phyloP scores from a whole-genome alignment of 2,888 invertebrate species.

The Drosophila limbata region DNA sequence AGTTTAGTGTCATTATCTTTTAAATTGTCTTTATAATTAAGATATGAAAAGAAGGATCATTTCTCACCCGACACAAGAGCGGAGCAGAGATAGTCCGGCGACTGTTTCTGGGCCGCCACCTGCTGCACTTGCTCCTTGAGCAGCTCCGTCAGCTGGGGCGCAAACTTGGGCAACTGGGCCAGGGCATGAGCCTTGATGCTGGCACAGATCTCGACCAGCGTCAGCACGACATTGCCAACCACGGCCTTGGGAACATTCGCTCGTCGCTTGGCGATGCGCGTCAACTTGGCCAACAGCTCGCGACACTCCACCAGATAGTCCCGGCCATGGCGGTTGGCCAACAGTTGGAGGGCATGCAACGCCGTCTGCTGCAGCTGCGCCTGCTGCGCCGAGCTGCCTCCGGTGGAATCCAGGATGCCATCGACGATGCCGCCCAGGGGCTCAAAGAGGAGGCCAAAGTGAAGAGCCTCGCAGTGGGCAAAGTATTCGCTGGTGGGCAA shows the following conservation, averaged over 20 bases:
- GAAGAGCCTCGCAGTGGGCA: constrained; percentile 86
- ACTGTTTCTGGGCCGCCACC: constrained; percentile 56
- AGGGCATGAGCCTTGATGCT: constrained; percentile 92
- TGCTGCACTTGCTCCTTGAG: constrained; percentile 88
- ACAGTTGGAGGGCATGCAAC: constrained; percentile 92
- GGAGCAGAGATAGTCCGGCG: constrained; percentile 80
- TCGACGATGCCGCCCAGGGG: constrained; percentile 88
- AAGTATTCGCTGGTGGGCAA: constrained; percentile 89
- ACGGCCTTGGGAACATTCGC: constrained; percentile 84
- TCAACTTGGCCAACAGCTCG: constrained; percentile 89
- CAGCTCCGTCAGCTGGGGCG: constrained; percentile 90
- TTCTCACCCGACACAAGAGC: constrained; percentile 87
- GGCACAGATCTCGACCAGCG: constrained; percentile 89
- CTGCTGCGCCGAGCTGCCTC: constrained; percentile 85
- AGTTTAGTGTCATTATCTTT: too few relatives aligned
- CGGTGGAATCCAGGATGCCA: constrained; percentile 84
- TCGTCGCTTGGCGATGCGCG: constrained; percentile 85
- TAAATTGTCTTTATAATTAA: too few relatives aligned
- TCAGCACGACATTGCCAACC: constrained; percentile 90
- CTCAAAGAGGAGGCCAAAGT: constrained; percentile 88
- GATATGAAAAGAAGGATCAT: too few relatives aligned
- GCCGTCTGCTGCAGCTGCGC: constrained; percentile 91
- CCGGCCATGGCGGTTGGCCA: constrained; percentile 90
- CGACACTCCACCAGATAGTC: constrained; percentile 90
- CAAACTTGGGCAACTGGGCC: constrained; percentile 90